phyloP scores from a whole-genome alignment of 2,888 invertebrate genomes.

The Dryococelus australis region DNA sequence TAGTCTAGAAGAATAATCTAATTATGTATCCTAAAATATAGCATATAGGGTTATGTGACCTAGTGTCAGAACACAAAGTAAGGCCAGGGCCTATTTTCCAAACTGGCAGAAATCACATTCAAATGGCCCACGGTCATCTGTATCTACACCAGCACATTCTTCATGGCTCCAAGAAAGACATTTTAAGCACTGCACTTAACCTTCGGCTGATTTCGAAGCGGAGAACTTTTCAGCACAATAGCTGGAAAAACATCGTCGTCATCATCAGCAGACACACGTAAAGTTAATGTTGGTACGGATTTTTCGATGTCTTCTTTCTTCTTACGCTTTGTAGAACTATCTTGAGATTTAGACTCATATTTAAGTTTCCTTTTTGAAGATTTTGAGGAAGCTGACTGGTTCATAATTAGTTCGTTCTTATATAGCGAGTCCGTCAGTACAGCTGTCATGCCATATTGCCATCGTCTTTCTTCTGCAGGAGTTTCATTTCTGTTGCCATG shows the following conservation, averaged over 20 bases:
- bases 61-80: background rate
- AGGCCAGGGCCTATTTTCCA: background rate
- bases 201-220: constrained; percentile 26
- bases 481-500: background rate
- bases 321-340: background rate
- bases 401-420: constrained; percentile 26
- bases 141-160: constrained; percentile 21
- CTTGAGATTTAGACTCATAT: background rate
- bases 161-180: constrained; percentile 29
- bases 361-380: constrained; percentile 5
- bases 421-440: background rate
- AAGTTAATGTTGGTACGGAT: background rate
- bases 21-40: background rate
- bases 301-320: no score
- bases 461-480: constrained; percentile 9
- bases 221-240: constrained; percentile 29
- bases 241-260: constrained; percentile 25
- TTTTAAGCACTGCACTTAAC: background rate
- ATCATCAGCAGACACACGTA: constrained; percentile 4
- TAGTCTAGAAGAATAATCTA: constrained; percentile 12
- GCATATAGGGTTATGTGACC: background rate
- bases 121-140: background rate
- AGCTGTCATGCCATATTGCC: background rate
- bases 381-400: background rate
- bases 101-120: constrained; percentile 13